Evolutionary conservation across 2,797 vertebrate genomes (phyloP), one percentile per base, ranked within the genome.

Genomic region (Acanthurus lineatus): DNA sequence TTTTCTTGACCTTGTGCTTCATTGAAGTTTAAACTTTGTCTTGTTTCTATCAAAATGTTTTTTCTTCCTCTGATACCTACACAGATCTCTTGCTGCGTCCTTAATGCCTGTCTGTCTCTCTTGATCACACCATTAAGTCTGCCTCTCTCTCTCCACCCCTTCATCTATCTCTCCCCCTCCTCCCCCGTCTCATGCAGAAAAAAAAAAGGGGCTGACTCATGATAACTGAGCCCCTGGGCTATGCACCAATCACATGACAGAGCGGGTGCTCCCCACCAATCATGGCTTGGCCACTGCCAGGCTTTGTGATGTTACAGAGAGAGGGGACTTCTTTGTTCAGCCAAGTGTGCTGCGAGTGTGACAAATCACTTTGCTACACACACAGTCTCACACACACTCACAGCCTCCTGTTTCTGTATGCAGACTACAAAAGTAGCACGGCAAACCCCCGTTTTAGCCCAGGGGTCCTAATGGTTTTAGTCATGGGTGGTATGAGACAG

Each of bases 311-410:
- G 86, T 76, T 76, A 47, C 65, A 19, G 14, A 65, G 59, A 76
- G 88, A 82, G 81, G 69, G 79, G 77, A 51, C 71, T 86, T 79
- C 89, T 93, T 93, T 93, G 90, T 94, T 91, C 84, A 81, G 68
- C 86, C 74, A 76, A 92, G 92, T 82, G 87, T 88, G 89, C 87
- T 91, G 75, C 1, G 22, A 87, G 85, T 86, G 88, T 91, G 88
- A 93, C 89, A 64, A 91, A 93, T 93, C 86, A 81, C 66, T 89
- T 85, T 53, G 63, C 71, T 59, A 6, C 84, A 73, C 83, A 69
- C 64, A 69, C 40, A 68, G 59, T 54, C 57, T 42, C 81, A 69
- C 40, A 69, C 63, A 59, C 61, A 51, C 84, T 2, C 84, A 2
- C 38, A 8, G 74, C 58, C 52, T 76, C 77, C 77, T 62, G 73